These are phyloP conservation scores for Brachystomella parvula DNA, from an alignment of 1,140 invertebrate genomes.

Conservation along the genomic window DNA sequence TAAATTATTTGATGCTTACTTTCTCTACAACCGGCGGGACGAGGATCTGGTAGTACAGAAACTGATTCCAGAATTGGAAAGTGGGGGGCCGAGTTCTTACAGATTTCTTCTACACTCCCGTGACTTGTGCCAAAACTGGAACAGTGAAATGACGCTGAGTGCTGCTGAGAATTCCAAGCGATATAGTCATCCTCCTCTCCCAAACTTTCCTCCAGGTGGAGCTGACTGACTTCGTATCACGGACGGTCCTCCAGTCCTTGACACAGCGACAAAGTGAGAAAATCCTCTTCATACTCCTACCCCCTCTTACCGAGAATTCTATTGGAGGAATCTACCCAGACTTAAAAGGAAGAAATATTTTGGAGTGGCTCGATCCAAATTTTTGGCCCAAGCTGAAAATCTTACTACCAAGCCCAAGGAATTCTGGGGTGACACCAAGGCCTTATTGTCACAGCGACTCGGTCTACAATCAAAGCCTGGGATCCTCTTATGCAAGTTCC, in stretches of 20 bases:
- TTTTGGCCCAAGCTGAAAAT: slow-evolving; percentile 22
- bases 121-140: slow-evolving; percentile 61
- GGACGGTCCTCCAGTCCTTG: slow-evolving; percentile 70
- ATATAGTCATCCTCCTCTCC: slow-evolving; percentile 68
- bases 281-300: slow-evolving; percentile 56
- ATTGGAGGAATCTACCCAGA: not conserved
- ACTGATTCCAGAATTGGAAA: slow-evolving; percentile 74
- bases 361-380: slow-evolving; percentile 15
- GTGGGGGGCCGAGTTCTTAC: not conserved
- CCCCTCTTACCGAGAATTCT: not conserved
- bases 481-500: not conserved
- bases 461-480: not conserved
- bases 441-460: not conserved
- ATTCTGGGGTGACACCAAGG: not conserved
- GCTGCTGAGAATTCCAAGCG: slow-evolving; percentile 74
- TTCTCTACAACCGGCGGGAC: slow-evolving; percentile 86
- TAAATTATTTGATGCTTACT: slow-evolving; percentile 84
- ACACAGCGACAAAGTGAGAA: slow-evolving; percentile 72
- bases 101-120: slow-evolving; percentile 54
- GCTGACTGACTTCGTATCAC: slow-evolving; percentile 72
- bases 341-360: not conserved
- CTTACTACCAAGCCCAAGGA: slow-evolving; percentile 11
- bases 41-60: slow-evolving; percentile 79
- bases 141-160: slow-evolving; percentile 63
- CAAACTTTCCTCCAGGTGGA: slow-evolving; percentile 77